Evolutionary conservation across 2,888 invertebrate genomes (phyloP), one percentile per base, ranked within the genome.

Genomic region (Cryptocephalus moraei): DNA sequence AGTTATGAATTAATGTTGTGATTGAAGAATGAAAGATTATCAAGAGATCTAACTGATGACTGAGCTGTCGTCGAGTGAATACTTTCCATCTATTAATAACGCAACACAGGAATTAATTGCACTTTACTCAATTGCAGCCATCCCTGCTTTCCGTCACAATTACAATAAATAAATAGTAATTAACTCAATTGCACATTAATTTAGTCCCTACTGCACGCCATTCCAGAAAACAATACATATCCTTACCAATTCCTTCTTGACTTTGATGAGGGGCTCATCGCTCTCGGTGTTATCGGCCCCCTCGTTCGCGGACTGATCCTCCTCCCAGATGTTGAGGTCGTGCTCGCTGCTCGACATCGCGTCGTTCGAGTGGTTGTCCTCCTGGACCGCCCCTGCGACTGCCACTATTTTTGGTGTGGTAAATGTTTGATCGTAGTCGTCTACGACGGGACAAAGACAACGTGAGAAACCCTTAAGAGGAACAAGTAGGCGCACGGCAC

Each of bases 381-480:
- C 68, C 1, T 63, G 62, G 44, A 58, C 62, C 40, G 60, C 60
- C 36, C 67, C 63, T 33, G 73, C 70, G 47, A 75, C 69, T 56
- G 72, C 72, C 51, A 73, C 69, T 54, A 76, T 73, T 64, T 75
- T 75, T 10, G 76, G 76, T 38, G 72, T 71, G 48, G 75, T 74
- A 49, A 74, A 75, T 47, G 72, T 69, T 48, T 72, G 72, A 48
- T 76, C 76, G 50, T 75, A 75, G 55, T 77, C 80, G 62, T 82
- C 82, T 61, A 53, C 36, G 22, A 36, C 12, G 12, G 36, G 36
- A 36, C 11, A 36, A n/a, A 36, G 12, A 36, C 10, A 48, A 47
- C 33, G 8, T 9, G 31, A 44, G 45, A 40, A 2, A 2, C 38
- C n/a, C 12, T 36, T 12, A 36, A 34, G 12, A n/a, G 12, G 36